Base-by-base conservation (phyloP, 92 coral and sea anemone species). In the Scolanthus callimorphus region DNA sequence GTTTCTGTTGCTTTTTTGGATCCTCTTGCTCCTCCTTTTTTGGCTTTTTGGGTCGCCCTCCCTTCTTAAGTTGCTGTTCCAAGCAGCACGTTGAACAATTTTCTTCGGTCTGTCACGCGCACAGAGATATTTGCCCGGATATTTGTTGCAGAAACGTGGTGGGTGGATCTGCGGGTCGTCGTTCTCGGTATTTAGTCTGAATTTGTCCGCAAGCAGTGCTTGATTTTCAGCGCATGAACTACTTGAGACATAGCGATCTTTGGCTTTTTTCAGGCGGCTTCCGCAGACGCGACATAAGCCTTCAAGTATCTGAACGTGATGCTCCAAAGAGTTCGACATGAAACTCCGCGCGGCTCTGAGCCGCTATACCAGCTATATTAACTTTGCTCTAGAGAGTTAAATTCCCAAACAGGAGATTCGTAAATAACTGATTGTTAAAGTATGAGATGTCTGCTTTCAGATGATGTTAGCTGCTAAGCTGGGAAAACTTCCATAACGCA, bases 321-420 rank as follows among this genome's bases (percentile, higher is more conserved):
- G n/a, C n/a, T n/a, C n/a, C 27, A 51, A 51, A 20, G 25, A 17
- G 57, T 10, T 20, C 24, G 23, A 13, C 57, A n/a, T 51, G 13
- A 27, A 24, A 23, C 57, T 51, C 57, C 41, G 41, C 41, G 41
- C n/a, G n/a, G n/a, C n/a, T n/a, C n/a, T n/a, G n/a, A n/a, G n/a
- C n/a, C n/a, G n/a, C n/a, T n/a, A n/a, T n/a, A n/a, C n/a, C n/a
- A n/a, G n/a, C n/a, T n/a, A n/a, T n/a, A n/a, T n/a, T n/a, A n/a
- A n/a, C n/a, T n/a, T n/a, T n/a, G n/a, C n/a, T n/a, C n/a, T n/a
- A n/a, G n/a, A n/a, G n/a, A n/a, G n/a, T n/a, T n/a, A n/a, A n/a
- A n/a, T n/a, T n/a, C n/a, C n/a, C n/a, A n/a, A n/a, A n/a, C n/a
- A n/a, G n/a, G n/a, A n/a, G n/a, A n/a, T n/a, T n/a, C n/a, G n/a